Evolutionary conservation across 1,140 invertebrate species (phyloP), one percentile per base, ranked within the genome.

Genomic region (Drosophila simulans): DNA sequence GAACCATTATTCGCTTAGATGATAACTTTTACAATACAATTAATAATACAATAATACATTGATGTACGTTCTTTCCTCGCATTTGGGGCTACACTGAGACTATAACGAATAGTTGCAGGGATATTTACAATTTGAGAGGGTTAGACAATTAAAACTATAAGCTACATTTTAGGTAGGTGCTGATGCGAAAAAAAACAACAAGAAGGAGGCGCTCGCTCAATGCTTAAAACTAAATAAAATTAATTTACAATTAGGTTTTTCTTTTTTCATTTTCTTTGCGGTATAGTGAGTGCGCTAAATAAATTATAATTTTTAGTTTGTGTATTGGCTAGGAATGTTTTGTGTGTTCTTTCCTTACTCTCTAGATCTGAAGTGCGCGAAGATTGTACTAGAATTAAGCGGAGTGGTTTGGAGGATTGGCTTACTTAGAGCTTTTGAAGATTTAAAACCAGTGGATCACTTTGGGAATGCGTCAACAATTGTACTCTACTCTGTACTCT

Each of bases 381-480:
- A 78, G 83, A 88, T 86, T 86, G 79, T 88, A 86, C 82, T 86
- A 86, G 74, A 77, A 72, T 66, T 75, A 88, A 77, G 80, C 80
- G 80, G 60, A 56, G 51, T 64, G 60, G 34, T 43, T 51, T 56
- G 65, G 71, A 70, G 69, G 54, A 56, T 65, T 82, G 78, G 83
- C 82, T 86, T 86, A 89, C 80, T 84, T 84, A 89, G 84, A 88
- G 85, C 84, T 90, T 90, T 80, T 86, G 80, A 90, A 90, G 85
- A 90, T 88, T 90, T 90, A 90, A 90, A 91, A 91, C 86, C 88
- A 91, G 70, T 81, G 78, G 86, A 91, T 90, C 88, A 90, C 86
- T 90, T 90, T 88, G 84, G 84, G 83, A 89, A 89, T 74, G 84
- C 83, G 66, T 77, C 84, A 88, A 84, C 84, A 89, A 83, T 88